These are phyloP conservation scores for Camelus dromedarius DNA, from an alignment of 2,113 vertebrate species.

Conservation along the genomic window DNA sequence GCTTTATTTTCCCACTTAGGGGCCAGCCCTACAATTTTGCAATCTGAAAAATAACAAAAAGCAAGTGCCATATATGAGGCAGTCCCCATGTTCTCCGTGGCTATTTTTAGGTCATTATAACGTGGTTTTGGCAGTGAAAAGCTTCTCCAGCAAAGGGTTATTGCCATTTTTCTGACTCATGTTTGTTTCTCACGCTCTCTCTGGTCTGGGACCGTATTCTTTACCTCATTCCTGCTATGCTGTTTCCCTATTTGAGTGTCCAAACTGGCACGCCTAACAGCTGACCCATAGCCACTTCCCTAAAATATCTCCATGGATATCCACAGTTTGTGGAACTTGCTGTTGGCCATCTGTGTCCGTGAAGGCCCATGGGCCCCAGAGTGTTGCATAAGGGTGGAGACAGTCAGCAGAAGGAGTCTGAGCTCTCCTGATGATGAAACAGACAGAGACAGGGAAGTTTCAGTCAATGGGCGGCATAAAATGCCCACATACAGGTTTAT, in stretches of 20 bases:
- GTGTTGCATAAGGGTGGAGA: not conserved
- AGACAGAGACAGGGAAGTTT: not conserved
- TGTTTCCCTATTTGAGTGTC: conserved; percentile 31
- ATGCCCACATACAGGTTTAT: not conserved
- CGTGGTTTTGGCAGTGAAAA: not conserved
- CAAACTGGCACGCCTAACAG: not conserved
- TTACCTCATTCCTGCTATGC: conserved; percentile 13
- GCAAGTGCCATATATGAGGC: conserved; percentile 10
- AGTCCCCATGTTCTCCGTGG: not conserved
- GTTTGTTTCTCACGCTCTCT: conserved; percentile 55
- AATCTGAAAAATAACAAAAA: conserved; percentile 75
- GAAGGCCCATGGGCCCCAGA: not conserved
- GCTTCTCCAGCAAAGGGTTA: conserved; percentile 28
- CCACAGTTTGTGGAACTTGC: not conserved
- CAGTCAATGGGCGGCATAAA: not conserved
- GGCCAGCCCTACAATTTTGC: conserved; percentile 55
- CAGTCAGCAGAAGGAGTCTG: not conserved
- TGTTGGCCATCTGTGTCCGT: too few relatives aligned
- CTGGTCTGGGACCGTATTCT: not conserved
- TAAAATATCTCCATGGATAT: not conserved
- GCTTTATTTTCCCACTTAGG: conserved; percentile 59
- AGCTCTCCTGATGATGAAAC: not conserved
- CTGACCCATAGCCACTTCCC: not conserved
- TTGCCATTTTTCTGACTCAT: not conserved
- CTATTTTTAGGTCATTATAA: conserved; percentile 70